These are phyloP conservation scores for Crenichthys baileyi DNA, from an alignment of 2,797 vertebrate species.

Conservation along the genomic window DNA sequence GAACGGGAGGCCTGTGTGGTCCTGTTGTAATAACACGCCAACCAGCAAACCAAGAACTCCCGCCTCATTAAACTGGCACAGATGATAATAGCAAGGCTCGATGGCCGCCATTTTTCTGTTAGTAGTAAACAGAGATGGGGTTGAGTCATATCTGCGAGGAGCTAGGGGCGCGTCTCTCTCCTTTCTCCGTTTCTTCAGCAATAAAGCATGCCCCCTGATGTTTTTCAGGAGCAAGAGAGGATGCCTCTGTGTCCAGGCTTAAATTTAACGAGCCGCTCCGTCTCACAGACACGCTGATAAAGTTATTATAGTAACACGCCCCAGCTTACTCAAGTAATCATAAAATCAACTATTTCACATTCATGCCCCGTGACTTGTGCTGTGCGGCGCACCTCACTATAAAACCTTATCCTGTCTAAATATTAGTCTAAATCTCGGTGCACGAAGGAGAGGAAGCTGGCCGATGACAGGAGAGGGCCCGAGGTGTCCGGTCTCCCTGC, in stretches of 20 bases:
- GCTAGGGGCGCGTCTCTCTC: not conserved
- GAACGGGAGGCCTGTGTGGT: constrained; percentile 49
- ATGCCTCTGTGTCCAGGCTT: constrained; percentile 13
- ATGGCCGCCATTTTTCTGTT: constrained; percentile 35
- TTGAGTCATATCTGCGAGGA: constrained; percentile 20
- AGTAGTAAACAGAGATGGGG: constrained; percentile 47
- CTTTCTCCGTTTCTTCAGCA: not conserved
- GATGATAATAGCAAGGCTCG: constrained; percentile 38
- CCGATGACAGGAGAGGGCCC: constrained; percentile 76
- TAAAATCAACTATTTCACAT: constrained; percentile 63
- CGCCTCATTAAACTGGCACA: constrained; percentile 59
- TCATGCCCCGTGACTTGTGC: constrained; percentile 54
- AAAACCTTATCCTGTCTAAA: constrained; percentile 80
- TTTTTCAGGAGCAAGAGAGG: not conserved
- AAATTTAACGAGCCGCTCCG: constrained; percentile 19
- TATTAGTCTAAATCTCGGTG: constrained; percentile 77
- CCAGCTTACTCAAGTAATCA: constrained; percentile 52
- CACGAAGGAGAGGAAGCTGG: constrained; percentile 78
- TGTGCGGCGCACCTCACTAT: constrained; percentile 61
- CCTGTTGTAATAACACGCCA: constrained; percentile 66
- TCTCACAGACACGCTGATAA: constrained; percentile 19
- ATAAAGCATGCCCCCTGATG: constrained; percentile 17
- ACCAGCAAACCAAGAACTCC: constrained; percentile 35
- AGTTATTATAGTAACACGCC: constrained; percentile 62
- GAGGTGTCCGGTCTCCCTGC: constrained; percentile 60